Base-by-base conservation (phyloP, 2,113 vertebrate species). In the Lepisosteus osseus region DNA sequence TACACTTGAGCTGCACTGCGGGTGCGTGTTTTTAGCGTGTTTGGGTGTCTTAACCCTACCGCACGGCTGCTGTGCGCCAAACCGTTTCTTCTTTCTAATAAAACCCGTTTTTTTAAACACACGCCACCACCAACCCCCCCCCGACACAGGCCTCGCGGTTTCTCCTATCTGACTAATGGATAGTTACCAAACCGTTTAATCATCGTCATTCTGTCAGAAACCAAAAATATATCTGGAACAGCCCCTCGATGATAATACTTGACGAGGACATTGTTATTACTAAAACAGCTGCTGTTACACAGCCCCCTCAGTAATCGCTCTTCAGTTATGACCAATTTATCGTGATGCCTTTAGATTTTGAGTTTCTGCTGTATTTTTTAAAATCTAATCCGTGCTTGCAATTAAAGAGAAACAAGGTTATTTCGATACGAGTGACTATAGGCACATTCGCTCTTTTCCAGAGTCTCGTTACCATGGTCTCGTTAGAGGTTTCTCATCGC, bases 181-280 rank as follows among this genome's bases (percentile, higher is more conserved):
- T 40, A 51, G 51, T 29, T 40, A 68, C 47, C n/a, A 64, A 6
- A 65, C 54, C 13, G 43, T 44, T 65, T 45, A 72, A 56, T 72
- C 70, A 65, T 57, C 47, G 7, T 63, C 41, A 42, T n/a, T 41
- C 43, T 3, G 42, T 43, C 15, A 54, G 54, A 54, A 7, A 7
- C 54, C 54, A 6, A 42, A 4, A n/a, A 47, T n/a, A 15, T 1
- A 67, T 43, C 29, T 15, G 15, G 5, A 13, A 17, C 9, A 63
- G 44, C 11, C 45, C 9, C 14, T 12, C n/a, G 29, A 29, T 29
- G 8, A 63, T 8, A n/a, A 43, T 70, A 41, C 3, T 44, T 11
- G 13, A 54, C 14, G 45, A 42, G 13, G 59, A 47, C 29, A 2
- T 15, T 8, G 11, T 63, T 64, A 15, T 54, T 62, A 13, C 59